Base-by-base conservation (phyloP, 2,113 vertebrate genomes). In the Perognathus longimembris region DNA sequence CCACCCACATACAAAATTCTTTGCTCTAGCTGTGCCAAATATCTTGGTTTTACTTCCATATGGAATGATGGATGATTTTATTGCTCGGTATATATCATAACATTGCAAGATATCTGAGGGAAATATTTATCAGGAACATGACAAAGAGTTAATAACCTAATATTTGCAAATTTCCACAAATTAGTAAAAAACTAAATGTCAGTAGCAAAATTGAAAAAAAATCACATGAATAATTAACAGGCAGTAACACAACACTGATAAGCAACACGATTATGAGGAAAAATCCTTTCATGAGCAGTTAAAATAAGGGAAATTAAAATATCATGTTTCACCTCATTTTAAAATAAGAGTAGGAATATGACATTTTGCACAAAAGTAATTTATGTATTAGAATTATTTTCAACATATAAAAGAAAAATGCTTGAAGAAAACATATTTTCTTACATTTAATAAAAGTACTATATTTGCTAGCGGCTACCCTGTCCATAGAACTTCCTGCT, bases 241-340 rank as follows among this genome's bases (percentile, higher is more conserved):
- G 73, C 77, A 50, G 67, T 21, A 82, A 42, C 30, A 82, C 77
- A 79, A 91, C 21, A 50, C 6, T 93, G 66, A 69, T 89, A 92
- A 94, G 22, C 63, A 78, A 21, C 57, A 40, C 66, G 30, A 14
- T 2, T 38, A 30, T 64, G 89, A 91, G 75, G 10, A 80, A 69
- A 95, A 86, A 36, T 64, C 66, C 59, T 83, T 89, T 91, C n/a
- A 59, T 78, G 30, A 89, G 32, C 59, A 92, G 8, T 57, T 21
- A 86, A n/a, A 67, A 14, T 88, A 64, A 85, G n/a, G 28, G 1
- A 94, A 94, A 40, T 83, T 66, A 89, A 80, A 93, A 69, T 79
- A 45, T 0, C 30, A 64, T 75, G 14, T 85, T 82, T 61, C n/a
- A 59, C 45, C 82, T 77, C 2, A 83, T 91, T 95, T 91, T 36